Evolutionary conservation across 2,888 invertebrate genomes (phyloP).

Genomic region (Trichopria drosophilae): DNA sequence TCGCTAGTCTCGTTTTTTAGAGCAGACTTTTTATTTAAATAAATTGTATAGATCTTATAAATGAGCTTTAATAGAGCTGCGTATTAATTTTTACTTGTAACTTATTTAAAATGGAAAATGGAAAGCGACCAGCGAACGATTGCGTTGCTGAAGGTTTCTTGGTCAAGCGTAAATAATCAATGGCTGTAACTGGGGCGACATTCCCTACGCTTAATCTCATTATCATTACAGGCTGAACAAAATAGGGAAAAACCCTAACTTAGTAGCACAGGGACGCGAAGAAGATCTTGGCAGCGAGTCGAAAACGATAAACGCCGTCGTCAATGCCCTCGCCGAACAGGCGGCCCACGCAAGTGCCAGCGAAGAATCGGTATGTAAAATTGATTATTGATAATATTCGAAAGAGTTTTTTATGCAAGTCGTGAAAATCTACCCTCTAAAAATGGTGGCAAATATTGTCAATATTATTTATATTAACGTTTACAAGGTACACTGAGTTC

Average conservation of each 20-base stretch:
- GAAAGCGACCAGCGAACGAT: slow-evolving; percentile 1
- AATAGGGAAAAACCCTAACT: slow-evolving; percentile 96
- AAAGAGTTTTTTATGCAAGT: too few relatives aligned
- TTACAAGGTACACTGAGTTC: too few relatives aligned
- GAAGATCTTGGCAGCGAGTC: slow-evolving; percentile 72
- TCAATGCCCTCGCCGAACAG: slow-evolving; percentile 88
- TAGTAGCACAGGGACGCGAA: slow-evolving; percentile 75
- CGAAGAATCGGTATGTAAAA: slow-evolving; percentile 68
- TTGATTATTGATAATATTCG: too few relatives aligned
- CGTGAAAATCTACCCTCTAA: too few relatives aligned
- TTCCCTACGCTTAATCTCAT: slow-evolving; percentile 58
- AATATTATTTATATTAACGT: too few relatives aligned
- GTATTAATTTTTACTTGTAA: slow-evolving; percentile 24
- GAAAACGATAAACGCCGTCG: slow-evolving; percentile 89
- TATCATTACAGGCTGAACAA: slow-evolving; percentile 77
- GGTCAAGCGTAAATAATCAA: slow-evolving; percentile 52
- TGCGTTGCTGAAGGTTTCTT: slow-evolving; percentile 42
- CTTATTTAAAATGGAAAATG: background rate
- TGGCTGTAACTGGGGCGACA: slow-evolving; percentile 52
- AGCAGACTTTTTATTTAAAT: background rate
- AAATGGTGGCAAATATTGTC: too few relatives aligned
- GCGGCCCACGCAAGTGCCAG: slow-evolving; percentile 82
- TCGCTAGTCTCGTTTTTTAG: background rate
- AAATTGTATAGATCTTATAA: background rate
- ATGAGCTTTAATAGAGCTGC: slow-evolving; percentile 12